phyloP scores from a whole-genome alignment of 2,888 invertebrate genomes.

The Norana najaformis region DNA sequence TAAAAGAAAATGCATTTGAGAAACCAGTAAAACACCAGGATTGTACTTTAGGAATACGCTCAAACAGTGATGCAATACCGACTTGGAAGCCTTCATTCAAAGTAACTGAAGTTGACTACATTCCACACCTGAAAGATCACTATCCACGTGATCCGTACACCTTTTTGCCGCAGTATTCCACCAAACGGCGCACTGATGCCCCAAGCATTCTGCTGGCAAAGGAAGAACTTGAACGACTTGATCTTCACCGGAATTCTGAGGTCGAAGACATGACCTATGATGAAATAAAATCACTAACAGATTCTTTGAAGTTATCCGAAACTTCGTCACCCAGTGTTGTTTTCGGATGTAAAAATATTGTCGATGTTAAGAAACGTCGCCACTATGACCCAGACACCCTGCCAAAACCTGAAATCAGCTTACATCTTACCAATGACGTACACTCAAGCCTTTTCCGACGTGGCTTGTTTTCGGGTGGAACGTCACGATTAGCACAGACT shows the following conservation, averaged over 20 bases:
- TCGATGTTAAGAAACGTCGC: not conserved
- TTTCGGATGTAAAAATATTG: not conserved
- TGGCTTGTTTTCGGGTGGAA: not conserved
- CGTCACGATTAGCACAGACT: not conserved
- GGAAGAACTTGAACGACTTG: not conserved
- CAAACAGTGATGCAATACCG: not conserved
- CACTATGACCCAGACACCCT: not conserved
- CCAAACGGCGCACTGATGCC: not conserved
- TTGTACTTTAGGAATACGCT: not conserved
- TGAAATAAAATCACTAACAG: not conserved
- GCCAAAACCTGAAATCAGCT: not conserved
- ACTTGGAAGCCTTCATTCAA: not conserved
- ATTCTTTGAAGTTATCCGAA: not conserved
- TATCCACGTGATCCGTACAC: slow-evolving; percentile 3
- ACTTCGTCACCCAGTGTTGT: not conserved
- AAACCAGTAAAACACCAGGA: not conserved
- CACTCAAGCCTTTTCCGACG: not conserved
- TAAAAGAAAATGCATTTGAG: too few relatives aligned
- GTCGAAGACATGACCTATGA: not conserved
- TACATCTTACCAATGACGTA: not conserved
- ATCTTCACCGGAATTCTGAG: not conserved
- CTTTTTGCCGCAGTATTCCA: not conserved
- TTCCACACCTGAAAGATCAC: not conserved
- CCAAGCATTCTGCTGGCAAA: not conserved
- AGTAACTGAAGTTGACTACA: not conserved